Evolutionary conservation across 2,797 vertebrate genomes (phyloP).

Genomic region (Fratercula arctica): DNA sequence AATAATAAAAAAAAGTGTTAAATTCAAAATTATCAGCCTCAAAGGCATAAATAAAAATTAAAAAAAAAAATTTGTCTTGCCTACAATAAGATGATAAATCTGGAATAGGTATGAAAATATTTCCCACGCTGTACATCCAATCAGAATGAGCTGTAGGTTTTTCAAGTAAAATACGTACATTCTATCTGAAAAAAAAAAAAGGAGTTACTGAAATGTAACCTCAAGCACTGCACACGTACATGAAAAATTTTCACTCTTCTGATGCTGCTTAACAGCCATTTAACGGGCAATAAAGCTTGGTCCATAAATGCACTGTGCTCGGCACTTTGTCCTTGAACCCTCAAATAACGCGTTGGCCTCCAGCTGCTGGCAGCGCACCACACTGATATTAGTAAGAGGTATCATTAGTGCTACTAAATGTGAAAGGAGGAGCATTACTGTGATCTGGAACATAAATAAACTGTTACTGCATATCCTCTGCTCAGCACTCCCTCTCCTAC

Average conservation of each 20-base stretch:
- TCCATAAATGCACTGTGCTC: not conserved
- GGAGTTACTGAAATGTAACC: not conserved
- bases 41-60: not conserved
- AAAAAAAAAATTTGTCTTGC: not conserved
- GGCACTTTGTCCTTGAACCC: not conserved
- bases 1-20: too few relatives aligned
- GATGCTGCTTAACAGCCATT: not conserved
- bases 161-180: not conserved
- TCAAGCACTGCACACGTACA: not conserved
- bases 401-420: not conserved
- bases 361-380: not conserved
- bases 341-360: not conserved
- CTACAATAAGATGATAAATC: not conserved
- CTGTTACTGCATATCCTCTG: not conserved
- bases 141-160: not conserved
- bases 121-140: not conserved
- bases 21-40: not conserved
- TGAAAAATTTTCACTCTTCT: not conserved
- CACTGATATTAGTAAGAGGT: not conserved
- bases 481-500: not conserved
- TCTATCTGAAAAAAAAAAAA: not conserved
- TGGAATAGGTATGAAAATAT: not conserved
- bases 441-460: slow-evolving; percentile 20
- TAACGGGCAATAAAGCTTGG: not conserved
- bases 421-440: not conserved